phyloP scores from a whole-genome alignment of 2,888 invertebrate genomes.

The Drosophila austrosaltans region DNA sequence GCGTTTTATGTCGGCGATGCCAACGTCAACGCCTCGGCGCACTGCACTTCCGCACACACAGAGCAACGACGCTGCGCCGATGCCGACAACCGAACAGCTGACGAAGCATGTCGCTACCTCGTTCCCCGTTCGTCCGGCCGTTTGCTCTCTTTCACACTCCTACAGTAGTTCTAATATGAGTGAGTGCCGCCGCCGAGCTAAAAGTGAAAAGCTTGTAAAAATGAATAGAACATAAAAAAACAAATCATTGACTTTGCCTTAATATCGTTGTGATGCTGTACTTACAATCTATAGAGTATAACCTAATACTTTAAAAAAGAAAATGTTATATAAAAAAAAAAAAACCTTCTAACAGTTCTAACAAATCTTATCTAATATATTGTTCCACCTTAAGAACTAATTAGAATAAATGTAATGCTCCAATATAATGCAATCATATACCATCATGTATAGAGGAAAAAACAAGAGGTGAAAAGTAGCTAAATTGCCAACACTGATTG shows the following conservation, averaged over 20 bases:
- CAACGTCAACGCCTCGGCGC: slow-evolving; percentile 53
- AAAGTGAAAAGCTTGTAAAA: slow-evolving; percentile 64
- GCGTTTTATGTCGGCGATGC: slow-evolving; percentile 41
- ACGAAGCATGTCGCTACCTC: slow-evolving; percentile 43
- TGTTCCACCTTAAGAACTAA: too few species aligned
- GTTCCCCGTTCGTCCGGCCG: slow-evolving; percentile 19
- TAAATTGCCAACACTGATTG: slow-evolving; percentile 29
- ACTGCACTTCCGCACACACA: slow-evolving; percentile 71
- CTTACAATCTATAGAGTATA: too few species aligned
- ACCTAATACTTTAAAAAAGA: too few species aligned
- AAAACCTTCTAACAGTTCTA: too few species aligned
- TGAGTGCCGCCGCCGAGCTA: slow-evolving; percentile 61
- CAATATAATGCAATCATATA: too few species aligned
- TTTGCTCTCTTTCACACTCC: slow-evolving; percentile 18
- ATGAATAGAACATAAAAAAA: slow-evolving; percentile 62
- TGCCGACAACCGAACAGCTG: slow-evolving; percentile 38
- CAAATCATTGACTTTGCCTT: slow-evolving; percentile 21
- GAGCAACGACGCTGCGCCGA: slow-evolving; percentile 36
- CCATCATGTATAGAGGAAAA: background rate
- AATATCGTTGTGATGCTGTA: background rate
- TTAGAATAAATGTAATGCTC: too few species aligned
- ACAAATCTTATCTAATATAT: too few species aligned
- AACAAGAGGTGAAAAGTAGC: slow-evolving; percentile 9
- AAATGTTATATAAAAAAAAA: too few species aligned
- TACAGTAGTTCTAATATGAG: slow-evolving; percentile 51